Conservation (phyloP, 2,113 vertebrate species). For the Brevimyrus niger region DNA sequence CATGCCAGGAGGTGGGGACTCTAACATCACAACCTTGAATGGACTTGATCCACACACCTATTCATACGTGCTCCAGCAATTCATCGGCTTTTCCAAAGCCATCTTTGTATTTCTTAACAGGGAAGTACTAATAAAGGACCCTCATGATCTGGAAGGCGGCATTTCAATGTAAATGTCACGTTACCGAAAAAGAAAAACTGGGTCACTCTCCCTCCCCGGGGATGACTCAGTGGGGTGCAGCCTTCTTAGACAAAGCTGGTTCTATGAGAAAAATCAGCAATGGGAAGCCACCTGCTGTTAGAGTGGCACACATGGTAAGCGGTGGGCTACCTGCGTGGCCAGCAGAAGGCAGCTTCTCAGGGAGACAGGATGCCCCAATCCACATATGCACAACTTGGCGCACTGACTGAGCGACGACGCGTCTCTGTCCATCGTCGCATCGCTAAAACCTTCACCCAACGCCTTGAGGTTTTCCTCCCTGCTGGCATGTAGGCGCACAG, state of each 20-base stretch:
- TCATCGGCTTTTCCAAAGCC: not conserved
- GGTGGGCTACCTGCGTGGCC: not conserved
- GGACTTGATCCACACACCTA: not conserved
- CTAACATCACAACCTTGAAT: not conserved
- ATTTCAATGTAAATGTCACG: not conserved
- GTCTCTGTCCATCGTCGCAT: not conserved
- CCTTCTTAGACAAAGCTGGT: not conserved
- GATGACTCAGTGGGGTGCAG: not conserved
- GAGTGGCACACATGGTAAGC: not conserved
- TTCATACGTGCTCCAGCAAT: not conserved
- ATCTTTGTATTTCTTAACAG: not conserved
- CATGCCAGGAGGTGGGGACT: not conserved
- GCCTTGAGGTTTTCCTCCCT: not conserved
- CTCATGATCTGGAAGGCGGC: not conserved
- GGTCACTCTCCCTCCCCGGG: not conserved
- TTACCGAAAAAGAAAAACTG: not conserved
- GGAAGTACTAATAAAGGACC: not conserved
- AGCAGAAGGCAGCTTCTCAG: not conserved
- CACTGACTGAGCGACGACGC: not conserved
- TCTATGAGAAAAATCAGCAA: not conserved
- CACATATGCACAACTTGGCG: not conserved
- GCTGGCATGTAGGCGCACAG: not conserved
- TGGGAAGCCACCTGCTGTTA: not conserved
- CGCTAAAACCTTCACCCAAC: not conserved
- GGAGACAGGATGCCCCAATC: no score